These are phyloP conservation scores for Smittia sp. DNA, from an alignment of 2,888 invertebrate genomes.

Conservation along the genomic window DNA sequence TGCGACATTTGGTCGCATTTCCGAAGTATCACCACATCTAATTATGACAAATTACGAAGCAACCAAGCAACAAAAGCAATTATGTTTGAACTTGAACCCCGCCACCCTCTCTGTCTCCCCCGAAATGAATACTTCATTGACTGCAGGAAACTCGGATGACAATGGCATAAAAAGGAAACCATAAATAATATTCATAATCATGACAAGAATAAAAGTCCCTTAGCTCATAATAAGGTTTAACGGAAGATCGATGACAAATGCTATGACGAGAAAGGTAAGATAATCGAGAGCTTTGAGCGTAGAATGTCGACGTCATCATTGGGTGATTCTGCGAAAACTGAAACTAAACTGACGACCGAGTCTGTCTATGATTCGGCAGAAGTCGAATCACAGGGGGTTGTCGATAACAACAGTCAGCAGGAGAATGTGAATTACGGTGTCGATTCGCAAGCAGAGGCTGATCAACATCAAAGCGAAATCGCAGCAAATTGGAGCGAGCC, in stretches of 20 bases:
- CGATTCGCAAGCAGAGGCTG: neutral
- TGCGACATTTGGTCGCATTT: too few relatives aligned
- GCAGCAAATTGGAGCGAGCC: neutral
- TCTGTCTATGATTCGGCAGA: neutral
- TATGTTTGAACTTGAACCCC: too few relatives aligned
- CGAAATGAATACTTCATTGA: too few relatives aligned
- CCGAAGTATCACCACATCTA: too few relatives aligned
- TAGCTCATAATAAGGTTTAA: too few relatives aligned
- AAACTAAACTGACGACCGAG: neutral
- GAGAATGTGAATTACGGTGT: neutral
- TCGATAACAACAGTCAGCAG: neutral
- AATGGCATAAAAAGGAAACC: too few relatives aligned
- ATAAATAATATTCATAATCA: too few relatives aligned
- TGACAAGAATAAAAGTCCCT: too few relatives aligned
- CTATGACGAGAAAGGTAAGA: slow-evolving; percentile 22
- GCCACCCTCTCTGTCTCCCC: too few relatives aligned
- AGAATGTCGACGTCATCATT: slow-evolving; percentile 16
- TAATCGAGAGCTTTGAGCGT: neutral
- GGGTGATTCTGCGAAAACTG: slow-evolving; percentile 18
- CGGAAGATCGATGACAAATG: slow-evolving; percentile 6
- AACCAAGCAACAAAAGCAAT: too few relatives aligned
- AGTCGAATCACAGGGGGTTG: neutral
- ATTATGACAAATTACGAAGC: too few relatives aligned
- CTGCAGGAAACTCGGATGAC: too few relatives aligned
- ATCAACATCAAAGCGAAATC: slow-evolving; percentile 15